phyloP scores from a whole-genome alignment of 2,888 invertebrate genomes.

The Lycocerus yunnanus region DNA sequence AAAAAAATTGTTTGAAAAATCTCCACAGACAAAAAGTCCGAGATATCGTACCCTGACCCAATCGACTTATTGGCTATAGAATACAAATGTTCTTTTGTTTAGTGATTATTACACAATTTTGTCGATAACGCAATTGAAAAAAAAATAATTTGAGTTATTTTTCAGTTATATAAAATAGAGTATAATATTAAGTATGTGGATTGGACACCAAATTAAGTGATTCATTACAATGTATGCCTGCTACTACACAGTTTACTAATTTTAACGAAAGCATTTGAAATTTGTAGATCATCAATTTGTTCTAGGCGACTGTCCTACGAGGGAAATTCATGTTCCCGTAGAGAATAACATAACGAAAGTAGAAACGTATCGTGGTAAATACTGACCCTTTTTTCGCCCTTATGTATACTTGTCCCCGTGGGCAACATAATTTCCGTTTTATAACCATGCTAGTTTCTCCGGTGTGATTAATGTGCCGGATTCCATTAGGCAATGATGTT shows the following conservation, averaged over 20 bases:
- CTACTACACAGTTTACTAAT: neutral
- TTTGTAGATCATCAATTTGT: neutral
- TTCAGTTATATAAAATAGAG: too few relatives aligned
- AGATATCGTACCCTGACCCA: too few relatives aligned
- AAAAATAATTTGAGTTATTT: too few relatives aligned
- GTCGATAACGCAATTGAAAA: too few relatives aligned
- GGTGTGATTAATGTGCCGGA: conserved; percentile 54
- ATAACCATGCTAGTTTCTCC: conserved; percentile 47
- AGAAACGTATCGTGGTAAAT: conserved; percentile 36
- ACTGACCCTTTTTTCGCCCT: conserved; percentile 47
- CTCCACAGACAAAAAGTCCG: too few relatives aligned
- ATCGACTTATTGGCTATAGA: too few relatives aligned
- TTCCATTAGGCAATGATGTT: conserved; percentile 55
- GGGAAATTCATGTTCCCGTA: conserved; percentile 34
- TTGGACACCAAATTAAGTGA: too few relatives aligned
- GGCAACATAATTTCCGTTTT: conserved; percentile 57
- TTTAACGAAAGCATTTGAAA: neutral
- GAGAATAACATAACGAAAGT: conserved; percentile 33
- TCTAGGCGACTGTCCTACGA: conserved; percentile 26
- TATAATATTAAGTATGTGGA: too few relatives aligned
- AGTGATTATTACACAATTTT: too few relatives aligned
- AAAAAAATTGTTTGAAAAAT: too few relatives aligned
- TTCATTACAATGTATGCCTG: neutral
- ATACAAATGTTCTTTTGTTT: too few relatives aligned
- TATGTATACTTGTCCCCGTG: conserved; percentile 48